Conservation (phyloP, 2,113 vertebrate genomes). For the Chaetorhynchus papuensis region DNA sequence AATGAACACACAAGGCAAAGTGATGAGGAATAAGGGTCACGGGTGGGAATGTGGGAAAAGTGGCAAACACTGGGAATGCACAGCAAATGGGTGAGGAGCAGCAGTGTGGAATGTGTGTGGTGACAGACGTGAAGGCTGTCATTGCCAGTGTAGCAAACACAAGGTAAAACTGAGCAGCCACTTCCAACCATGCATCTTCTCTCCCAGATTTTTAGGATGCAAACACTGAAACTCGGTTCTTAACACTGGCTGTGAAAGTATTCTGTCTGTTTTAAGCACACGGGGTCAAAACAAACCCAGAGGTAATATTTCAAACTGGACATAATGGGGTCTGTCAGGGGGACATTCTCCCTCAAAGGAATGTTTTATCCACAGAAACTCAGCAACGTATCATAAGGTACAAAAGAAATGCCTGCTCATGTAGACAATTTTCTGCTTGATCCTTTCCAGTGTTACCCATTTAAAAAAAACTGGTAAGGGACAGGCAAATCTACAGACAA, state of each 20-base stretch:
- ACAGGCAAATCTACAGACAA: neutral
- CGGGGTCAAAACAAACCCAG: neutral
- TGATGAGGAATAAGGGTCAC: conserved; percentile 5
- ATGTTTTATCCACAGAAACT: neutral
- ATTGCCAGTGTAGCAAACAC: neutral
- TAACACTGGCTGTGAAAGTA: neutral
- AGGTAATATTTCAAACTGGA: neutral
- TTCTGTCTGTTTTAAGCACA: neutral
- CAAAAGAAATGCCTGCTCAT: neutral
- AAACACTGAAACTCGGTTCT: neutral
- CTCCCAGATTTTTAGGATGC: neutral
- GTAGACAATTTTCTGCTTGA: neutral
- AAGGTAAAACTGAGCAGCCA: neutral
- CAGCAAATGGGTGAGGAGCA: neutral
- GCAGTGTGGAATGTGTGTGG: neutral
- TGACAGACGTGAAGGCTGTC: neutral
- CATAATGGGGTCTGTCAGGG: neutral
- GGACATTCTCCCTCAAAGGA: neutral
- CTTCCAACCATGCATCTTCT: neutral
- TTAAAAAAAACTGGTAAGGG: neutral
- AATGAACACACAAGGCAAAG: conserved; percentile 73
- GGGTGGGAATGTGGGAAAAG: neutral
- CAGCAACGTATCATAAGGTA: neutral
- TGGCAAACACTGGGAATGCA: neutral
- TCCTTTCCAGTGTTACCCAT: neutral